phyloP scores from a whole-genome alignment of 2,888 invertebrate genomes.

The Noctua comes region DNA sequence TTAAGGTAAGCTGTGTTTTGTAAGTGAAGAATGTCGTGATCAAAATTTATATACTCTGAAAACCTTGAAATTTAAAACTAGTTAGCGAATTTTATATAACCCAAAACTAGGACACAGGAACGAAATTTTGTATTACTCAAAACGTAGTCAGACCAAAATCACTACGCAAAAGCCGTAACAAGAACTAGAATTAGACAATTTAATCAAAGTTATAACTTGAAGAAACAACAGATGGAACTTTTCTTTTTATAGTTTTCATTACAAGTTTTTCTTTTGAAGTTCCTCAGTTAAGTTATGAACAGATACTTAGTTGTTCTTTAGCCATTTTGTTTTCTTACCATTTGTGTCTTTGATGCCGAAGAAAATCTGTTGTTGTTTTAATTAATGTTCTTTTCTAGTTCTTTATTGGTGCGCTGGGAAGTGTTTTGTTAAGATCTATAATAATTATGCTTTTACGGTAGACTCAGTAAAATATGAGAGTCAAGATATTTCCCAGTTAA shows the following conservation, averaged over 20 bases:
- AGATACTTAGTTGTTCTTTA: slow-evolving; percentile 27
- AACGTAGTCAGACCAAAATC: not conserved
- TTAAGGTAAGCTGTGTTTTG: not conserved
- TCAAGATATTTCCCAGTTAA: not conserved
- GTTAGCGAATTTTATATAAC: no score
- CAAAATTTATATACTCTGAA: no score
- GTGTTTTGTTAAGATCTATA: not conserved
- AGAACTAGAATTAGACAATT: not conserved
- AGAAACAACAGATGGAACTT: slow-evolving; percentile 5
- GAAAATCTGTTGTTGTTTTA: slow-evolving; percentile 30
- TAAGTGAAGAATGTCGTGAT: not conserved
- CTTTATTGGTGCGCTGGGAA: not conserved
- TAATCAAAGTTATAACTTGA: not conserved
- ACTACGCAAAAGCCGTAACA: not conserved
- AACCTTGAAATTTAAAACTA: no score
- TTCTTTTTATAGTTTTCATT: slow-evolving; percentile 39
- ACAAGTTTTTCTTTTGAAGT: slow-evolving; percentile 35
- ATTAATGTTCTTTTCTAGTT: slow-evolving; percentile 6
- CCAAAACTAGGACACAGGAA: not conserved
- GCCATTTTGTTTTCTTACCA: slow-evolving; percentile 1
- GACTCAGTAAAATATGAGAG: not conserved
- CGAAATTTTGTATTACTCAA: not conserved
- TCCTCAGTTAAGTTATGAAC: slow-evolving; percentile 16
- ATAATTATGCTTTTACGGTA: not conserved
- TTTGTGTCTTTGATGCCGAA: slow-evolving; percentile 16